Evolutionary conservation across 1,140 invertebrate species (phyloP).

Genomic region (Muscidifurax raptorellus): DNA sequence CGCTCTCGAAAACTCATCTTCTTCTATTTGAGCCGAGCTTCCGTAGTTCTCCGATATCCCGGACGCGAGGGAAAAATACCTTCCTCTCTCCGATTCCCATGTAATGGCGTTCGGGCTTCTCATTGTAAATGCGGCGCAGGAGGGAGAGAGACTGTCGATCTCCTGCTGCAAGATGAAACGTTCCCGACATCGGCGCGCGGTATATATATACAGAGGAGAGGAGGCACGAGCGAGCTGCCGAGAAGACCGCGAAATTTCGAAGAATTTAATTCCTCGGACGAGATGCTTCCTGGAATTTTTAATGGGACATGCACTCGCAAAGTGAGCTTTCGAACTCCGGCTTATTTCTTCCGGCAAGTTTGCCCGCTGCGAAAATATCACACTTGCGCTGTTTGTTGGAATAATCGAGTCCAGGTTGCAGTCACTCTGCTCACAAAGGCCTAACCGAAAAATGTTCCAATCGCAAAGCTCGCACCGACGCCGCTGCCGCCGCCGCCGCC

Average conservation of each 20-base stretch:
- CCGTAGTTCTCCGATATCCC: not conserved
- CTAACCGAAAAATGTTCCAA: not conserved
- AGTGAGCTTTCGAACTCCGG: no score
- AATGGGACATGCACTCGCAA: not conserved
- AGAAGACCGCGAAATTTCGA: not conserved
- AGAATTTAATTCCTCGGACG: not conserved
- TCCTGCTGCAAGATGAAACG: not conserved
- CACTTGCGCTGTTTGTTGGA: no score
- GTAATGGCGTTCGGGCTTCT: not conserved
- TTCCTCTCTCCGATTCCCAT: not conserved
- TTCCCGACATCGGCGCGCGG: no score
- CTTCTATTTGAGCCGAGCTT: not conserved
- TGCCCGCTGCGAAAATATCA: no score
- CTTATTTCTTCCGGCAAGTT: no score
- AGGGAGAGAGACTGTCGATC: not conserved
- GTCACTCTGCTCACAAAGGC: no score
- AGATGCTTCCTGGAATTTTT: not conserved
- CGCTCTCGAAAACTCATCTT: not conserved
- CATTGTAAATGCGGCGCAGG: not conserved
- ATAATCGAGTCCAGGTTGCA: no score
- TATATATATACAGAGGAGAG: not conserved
- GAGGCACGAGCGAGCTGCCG: not conserved
- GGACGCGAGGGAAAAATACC: not conserved
- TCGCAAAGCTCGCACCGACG: not conserved
- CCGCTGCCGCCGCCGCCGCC: no score